These are phyloP conservation scores for Pocillopora verrucosa DNA, from an alignment of 64 coral and sea anemone species.

Conservation along the genomic window DNA sequence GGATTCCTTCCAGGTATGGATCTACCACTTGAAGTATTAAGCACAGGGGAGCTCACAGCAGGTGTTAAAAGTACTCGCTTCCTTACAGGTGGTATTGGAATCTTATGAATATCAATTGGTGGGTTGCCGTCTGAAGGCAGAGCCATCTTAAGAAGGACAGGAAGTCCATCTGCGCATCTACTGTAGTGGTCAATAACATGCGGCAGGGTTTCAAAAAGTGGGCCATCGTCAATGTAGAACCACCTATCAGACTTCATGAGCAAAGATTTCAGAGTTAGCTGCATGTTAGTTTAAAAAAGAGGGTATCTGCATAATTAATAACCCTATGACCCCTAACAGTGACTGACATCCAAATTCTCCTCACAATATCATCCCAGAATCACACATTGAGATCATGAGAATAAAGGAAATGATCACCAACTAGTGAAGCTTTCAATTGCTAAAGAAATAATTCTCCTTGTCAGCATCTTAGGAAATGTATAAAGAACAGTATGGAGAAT, in stretches of 20 bases:
- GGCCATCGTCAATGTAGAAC: conserved; percentile 99
- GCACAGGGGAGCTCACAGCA: conserved; percentile 1
- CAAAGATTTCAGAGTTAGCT: background rate
- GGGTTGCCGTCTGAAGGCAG: conserved; percentile 77
- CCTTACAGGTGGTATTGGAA: conserved; percentile 13
- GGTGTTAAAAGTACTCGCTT: background rate
- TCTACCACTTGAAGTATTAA: background rate
- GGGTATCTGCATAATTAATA: background rate
- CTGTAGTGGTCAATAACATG: conserved; percentile 98
- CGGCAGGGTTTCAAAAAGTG: conserved; percentile 95
- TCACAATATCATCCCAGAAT: no score
- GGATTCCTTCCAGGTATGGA: background rate
- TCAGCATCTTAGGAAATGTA: no score
- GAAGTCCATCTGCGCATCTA: conserved; percentile 89
- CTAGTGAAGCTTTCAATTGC: no score
- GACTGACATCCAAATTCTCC: no score
- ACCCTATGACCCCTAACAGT: no score
- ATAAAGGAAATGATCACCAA: no score
- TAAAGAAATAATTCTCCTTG: no score
- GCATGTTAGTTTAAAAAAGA: background rate
- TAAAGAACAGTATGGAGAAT: no score
- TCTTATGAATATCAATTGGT: conserved; percentile 40
- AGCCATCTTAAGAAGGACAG: conserved; percentile 79
- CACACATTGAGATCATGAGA: no score
- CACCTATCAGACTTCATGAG: conserved; percentile 81